Evolutionary conservation across 2,888 invertebrate genomes (phyloP).

Genomic region (Euplagia quadripunctaria): DNA sequence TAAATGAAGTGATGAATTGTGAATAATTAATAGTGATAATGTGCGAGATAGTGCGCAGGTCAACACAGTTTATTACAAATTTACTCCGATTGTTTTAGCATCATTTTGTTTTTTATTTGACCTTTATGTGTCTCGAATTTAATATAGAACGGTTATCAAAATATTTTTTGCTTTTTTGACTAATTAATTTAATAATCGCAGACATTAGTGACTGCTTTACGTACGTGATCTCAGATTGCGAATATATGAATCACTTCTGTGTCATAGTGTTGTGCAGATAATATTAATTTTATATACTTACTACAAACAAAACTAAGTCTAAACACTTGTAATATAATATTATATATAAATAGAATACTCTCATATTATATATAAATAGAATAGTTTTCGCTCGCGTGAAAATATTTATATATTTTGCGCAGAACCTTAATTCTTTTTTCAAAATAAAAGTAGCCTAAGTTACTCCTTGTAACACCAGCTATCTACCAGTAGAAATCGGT

Average conservation of each 20-base stretch:
- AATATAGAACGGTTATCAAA: background rate
- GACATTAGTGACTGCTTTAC: background rate
- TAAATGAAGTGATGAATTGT: background rate
- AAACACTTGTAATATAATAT: no score
- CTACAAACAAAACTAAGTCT: background rate
- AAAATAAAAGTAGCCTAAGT: no score
- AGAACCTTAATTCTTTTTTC: no score
- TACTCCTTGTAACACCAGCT: no score
- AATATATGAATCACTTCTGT: background rate
- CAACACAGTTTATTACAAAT: constrained; percentile 14
- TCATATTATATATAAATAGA: no score
- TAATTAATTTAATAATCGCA: background rate
- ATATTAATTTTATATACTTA: no score
- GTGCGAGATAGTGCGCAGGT: constrained; percentile 11
- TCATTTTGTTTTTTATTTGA: background rate
- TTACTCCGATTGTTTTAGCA: background rate
- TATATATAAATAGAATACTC: no score
- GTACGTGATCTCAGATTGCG: no score
- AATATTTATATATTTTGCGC: no score
- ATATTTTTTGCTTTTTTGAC: background rate
- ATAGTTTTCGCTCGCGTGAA: no score
- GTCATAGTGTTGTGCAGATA: background rate
- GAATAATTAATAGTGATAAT: constrained; percentile 8
- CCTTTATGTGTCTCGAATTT: background rate
- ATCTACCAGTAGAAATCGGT: no score